A percentile compares a stretch with the other conserved stretches of the same genome.
Conservation (phyloP, 2,113 vertebrate genomes). For the Poecile atricapillus region DNA sequence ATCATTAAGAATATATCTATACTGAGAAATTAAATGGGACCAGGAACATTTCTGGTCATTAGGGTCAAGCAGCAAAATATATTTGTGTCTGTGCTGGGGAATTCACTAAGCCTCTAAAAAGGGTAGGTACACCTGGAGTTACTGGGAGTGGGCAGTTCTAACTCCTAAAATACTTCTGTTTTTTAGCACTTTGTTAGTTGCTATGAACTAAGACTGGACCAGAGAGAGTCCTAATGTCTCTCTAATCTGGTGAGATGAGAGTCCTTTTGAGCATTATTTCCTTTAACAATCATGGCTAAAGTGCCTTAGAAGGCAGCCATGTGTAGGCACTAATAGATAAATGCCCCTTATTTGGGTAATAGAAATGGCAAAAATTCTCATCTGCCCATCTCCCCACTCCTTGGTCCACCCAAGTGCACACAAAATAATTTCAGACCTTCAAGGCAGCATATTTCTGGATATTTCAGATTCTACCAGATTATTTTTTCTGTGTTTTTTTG, state of each 20-base stretch:
- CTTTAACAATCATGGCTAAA: background rate
- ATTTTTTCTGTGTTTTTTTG: background rate
- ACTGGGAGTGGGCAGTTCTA: background rate
- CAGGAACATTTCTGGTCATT: background rate
- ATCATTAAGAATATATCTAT: constrained; percentile 29
- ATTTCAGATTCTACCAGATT: background rate
- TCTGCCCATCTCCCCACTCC: background rate
- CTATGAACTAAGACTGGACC: background rate
- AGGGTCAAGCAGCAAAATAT: background rate
- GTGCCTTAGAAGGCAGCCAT: background rate
- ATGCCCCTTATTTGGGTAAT: background rate
- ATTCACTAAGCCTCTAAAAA: background rate
- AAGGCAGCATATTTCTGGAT: background rate
- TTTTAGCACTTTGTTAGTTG: background rate
- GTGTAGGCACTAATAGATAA: background rate
- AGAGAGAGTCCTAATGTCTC: background rate
- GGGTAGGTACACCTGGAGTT: background rate
- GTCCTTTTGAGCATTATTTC: background rate
- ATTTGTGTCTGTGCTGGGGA: background rate
- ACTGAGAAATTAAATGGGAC: background rate
- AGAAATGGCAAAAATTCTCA: constrained; percentile 44
- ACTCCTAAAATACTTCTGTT: background rate
- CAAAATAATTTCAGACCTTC: constrained; percentile 12
- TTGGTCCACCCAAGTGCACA: background rate
- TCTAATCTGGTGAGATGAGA: background rate